Evolutionary conservation across 2,113 vertebrate species (phyloP).

Genomic region (Balaeniceps rex): DNA sequence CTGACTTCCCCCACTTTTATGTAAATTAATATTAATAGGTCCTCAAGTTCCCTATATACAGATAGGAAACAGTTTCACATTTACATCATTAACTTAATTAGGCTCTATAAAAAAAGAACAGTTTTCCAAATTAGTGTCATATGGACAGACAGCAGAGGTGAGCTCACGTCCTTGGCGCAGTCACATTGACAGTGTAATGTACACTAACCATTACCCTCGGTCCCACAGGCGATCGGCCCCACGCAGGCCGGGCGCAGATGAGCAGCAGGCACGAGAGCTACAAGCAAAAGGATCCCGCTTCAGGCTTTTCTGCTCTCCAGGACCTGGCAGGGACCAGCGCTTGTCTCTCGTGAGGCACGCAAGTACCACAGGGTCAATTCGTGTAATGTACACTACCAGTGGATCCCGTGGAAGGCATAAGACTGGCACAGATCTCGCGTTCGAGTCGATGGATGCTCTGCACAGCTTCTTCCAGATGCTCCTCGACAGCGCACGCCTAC

Average conservation of each 20-base stretch:
- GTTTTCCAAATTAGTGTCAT: conserved; percentile 48
- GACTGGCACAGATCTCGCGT: not conserved
- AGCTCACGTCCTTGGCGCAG: conserved; percentile 22
- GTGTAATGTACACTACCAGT: conserved; percentile 43
- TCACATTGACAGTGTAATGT: conserved; percentile 67
- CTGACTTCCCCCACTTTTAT: conserved; percentile 57
- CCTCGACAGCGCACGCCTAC: not conserved
- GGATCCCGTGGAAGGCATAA: not conserved
- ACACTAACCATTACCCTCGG: conserved; percentile 4
- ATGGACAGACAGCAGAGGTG: conserved; percentile 24
- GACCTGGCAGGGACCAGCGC: not conserved
- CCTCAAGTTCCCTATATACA: conserved; percentile 35
- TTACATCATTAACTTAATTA: conserved; percentile 79
- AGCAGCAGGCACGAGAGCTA: not conserved
- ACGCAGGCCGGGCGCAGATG: not conserved
- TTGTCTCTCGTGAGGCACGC: not conserved
- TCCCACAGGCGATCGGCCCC: not conserved
- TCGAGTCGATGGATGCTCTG: not conserved
- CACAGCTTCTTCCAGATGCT: not conserved
- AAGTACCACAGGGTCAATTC: not conserved
- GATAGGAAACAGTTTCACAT: conserved; percentile 50
- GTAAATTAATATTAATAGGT: conserved; percentile 72
- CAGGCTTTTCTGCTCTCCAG: not conserved
- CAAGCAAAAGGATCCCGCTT: not conserved
- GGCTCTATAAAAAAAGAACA: conserved; percentile 51